Evolutionary conservation across 2,888 invertebrate species (phyloP).

Genomic region (Andricus curvator): DNA sequence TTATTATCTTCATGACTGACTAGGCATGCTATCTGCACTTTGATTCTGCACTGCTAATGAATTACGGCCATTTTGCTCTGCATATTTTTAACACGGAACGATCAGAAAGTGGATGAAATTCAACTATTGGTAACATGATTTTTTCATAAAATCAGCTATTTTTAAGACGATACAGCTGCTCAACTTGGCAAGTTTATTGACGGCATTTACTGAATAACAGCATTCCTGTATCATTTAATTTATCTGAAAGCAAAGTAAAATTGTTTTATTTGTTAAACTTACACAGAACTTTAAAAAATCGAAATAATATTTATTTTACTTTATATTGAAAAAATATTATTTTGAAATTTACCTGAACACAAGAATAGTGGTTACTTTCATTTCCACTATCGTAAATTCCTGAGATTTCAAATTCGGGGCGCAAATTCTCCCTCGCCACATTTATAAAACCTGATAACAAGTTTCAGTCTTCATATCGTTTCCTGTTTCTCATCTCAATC

Average conservation of each 20-base stretch:
- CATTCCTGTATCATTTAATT: constrained; percentile 51
- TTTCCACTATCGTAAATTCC: neutral
- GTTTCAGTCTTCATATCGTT: constrained; percentile 19
- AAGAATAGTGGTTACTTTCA: neutral
- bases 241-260: constrained; percentile 52
- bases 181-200: constrained; percentile 60
- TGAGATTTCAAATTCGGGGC: constrained; percentile 14
- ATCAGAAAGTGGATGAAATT: constrained; percentile 49
- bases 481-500: neutral
- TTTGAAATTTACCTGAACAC: constrained; percentile 20
- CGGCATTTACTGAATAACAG: constrained; percentile 52
- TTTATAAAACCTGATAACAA: constrained; percentile 9
- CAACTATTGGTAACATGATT: constrained; percentile 46
- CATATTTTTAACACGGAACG: constrained; percentile 6
- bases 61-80: constrained; percentile 42
- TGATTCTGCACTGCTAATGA: constrained; percentile 57
- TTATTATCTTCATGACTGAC: constrained; percentile 54
- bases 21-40: constrained; percentile 63
- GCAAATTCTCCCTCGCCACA: neutral
- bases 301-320: neutral
- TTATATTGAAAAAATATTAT: neutral
- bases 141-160: neutral
- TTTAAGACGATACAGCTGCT: constrained; percentile 45
- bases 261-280: no score
- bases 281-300: no score